A percentile compares a stretch with the other conserved stretches of the same genome.
Conservation (phyloP, 2,888 invertebrate genomes). For the Spisula solida region DNA sequence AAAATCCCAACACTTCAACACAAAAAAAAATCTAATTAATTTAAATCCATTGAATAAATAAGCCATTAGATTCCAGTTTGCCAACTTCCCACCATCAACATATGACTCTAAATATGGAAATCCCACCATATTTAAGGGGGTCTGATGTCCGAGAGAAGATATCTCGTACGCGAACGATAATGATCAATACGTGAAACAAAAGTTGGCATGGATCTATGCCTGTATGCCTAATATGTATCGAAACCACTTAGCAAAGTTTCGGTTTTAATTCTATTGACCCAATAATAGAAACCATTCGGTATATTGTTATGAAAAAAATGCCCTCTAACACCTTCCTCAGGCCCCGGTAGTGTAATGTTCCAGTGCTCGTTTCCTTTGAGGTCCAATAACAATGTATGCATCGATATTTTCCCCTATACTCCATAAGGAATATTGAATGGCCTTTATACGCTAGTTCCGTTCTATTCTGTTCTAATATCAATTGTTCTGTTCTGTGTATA, state of each 20-base stretch:
- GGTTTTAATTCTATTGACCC: background rate
- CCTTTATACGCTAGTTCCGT: background rate
- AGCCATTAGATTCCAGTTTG: background rate
- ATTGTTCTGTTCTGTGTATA: no score
- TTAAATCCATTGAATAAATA: background rate
- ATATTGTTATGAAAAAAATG: background rate
- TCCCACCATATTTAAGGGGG: background rate
- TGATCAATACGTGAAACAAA: conserved; percentile 13
- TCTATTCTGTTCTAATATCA: no score
- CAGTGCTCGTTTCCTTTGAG: background rate
- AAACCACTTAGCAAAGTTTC: background rate
- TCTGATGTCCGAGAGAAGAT: background rate
- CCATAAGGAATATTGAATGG: background rate
- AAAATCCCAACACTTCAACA: background rate
- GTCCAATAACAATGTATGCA: background rate
- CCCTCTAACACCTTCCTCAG: background rate
- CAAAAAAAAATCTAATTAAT: background rate
- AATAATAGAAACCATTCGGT: background rate
- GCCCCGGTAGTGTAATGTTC: background rate
- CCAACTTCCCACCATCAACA: background rate
- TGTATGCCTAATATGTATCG: background rate
- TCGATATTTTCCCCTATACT: background rate
- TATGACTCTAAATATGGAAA: conserved; percentile 14
- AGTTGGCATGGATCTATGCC: background rate
- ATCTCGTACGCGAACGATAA: background rate